Evolutionary conservation across 2,888 invertebrate genomes (phyloP).

Genomic region (Malthinus flaveolus): DNA sequence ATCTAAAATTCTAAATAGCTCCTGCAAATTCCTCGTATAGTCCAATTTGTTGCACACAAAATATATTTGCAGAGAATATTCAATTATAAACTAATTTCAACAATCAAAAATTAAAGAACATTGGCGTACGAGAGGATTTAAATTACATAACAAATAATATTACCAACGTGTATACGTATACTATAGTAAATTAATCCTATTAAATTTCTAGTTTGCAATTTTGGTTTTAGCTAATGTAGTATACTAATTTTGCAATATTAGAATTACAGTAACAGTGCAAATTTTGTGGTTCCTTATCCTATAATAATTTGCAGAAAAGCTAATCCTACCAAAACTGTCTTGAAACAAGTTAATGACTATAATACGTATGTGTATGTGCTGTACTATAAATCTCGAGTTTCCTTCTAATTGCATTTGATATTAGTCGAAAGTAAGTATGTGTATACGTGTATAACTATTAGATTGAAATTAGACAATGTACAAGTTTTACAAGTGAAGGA

Average conservation of each 20-base stretch:
- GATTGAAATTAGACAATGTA: too few relatives aligned
- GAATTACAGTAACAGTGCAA: slow-evolving; percentile 3
- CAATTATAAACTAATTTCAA: too few relatives aligned
- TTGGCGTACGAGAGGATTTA: background rate
- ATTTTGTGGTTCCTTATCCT: slow-evolving; percentile 25
- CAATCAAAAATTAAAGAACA: too few relatives aligned
- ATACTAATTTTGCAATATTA: slow-evolving; percentile 5
- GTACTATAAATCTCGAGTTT: slow-evolving; percentile 23
- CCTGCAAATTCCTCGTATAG: too few relatives aligned
- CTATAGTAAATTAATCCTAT: background rate
- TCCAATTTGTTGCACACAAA: too few relatives aligned
- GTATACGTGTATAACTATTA: background rate
- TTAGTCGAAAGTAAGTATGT: background rate
- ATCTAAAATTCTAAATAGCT: too few relatives aligned
- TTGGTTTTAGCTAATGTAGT: slow-evolving; percentile 2
- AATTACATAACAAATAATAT: slow-evolving; percentile 1
- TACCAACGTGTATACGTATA: background rate
- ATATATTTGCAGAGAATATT: too few relatives aligned
- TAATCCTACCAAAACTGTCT: slow-evolving; percentile 32
- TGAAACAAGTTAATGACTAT: slow-evolving; percentile 28
- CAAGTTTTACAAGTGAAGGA: too few relatives aligned
- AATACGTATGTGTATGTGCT: slow-evolving; percentile 30
- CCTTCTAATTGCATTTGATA: slow-evolving; percentile 26
- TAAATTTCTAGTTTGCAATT: slow-evolving; percentile 4
- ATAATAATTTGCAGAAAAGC: slow-evolving; percentile 34